Evolutionary conservation across 35 echinoderm and acorn worm genomes (phyloP), one percentile per base, ranked within the genome.

Genomic region (Nesometra sesokonis): DNA sequence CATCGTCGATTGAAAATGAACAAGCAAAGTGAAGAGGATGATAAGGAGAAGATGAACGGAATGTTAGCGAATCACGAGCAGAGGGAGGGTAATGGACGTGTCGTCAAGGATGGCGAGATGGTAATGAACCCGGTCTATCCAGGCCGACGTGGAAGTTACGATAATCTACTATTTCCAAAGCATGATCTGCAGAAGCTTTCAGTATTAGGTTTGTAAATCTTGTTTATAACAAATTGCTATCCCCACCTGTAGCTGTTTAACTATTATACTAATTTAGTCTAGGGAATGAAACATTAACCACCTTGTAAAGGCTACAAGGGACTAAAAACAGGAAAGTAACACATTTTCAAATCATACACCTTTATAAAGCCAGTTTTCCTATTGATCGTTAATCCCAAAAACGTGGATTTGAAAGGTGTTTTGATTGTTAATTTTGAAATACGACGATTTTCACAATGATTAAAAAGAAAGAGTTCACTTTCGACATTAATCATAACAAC

Each of bases 161-260:
- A 97, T 86, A 97, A 93, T 46, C 86, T 97, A 35, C 94, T 93
- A 86, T 97, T 97, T 84, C 94, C 94, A 67, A 88, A 89, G 85
- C 94, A 97, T 84, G 94, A 97, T 78, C 80, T 97, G 32, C 89
- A 93, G 86, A 93, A 91, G 13, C 85, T 97, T 0, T 87, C 91
- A 57, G 87, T 93, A 35, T 88, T 97, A 46, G 94, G 94, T 97
- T 86, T 86, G 89, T 37, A 17, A 21, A 43, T 43, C 39, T 43
- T 43, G 4, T 43, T n/a, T n/a, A n/a, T n/a, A n/a, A n/a, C n/a
- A n/a, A n/a, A n/a, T n/a, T n/a, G n/a, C n/a, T n/a, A n/a, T n/a
- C n/a, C n/a, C n/a, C n/a, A n/a, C n/a, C n/a, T n/a, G n/a, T n/a
- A n/a, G n/a, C n/a, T n/a, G n/a, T n/a, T n/a, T n/a, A n/a, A n/a